A percentile compares a stretch with the other conserved stretches of the same genome.
phyloP scores from a whole-genome alignment of 2,888 invertebrate species.

The Andrena chrysosceles region DNA sequence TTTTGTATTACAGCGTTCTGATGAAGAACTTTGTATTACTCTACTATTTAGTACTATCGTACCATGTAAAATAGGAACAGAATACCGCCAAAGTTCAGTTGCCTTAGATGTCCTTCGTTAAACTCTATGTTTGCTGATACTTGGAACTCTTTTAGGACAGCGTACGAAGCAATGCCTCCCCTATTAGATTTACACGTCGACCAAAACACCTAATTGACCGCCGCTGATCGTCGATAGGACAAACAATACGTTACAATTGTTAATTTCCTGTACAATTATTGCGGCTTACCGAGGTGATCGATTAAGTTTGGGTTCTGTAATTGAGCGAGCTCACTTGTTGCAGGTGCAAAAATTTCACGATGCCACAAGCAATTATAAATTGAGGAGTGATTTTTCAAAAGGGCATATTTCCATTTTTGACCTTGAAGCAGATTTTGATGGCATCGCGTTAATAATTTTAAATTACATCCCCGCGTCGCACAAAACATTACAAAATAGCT shows the following conservation, averaged over 20 bases:
- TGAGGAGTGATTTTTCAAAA: background rate
- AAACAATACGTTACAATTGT: slow-evolving; percentile 52
- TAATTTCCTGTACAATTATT: slow-evolving; percentile 66
- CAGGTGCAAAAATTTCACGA: background rate
- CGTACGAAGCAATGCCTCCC: background rate
- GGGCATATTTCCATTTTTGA: too few relatives aligned
- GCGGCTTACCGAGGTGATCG: slow-evolving; percentile 49
- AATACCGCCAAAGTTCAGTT: background rate
- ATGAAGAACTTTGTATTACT: too few relatives aligned
- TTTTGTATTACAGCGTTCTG: too few relatives aligned
- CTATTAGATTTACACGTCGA: slow-evolving; percentile 2
- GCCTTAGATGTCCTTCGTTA: background rate
- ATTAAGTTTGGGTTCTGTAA: slow-evolving; percentile 46
- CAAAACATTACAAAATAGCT: too few relatives aligned
- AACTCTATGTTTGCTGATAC: background rate
- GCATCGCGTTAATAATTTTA: too few relatives aligned
- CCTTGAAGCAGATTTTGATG: too few relatives aligned
- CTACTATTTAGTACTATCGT: too few relatives aligned
- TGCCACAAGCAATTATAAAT: background rate
- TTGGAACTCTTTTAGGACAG: background rate
- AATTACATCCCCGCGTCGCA: too few relatives aligned
- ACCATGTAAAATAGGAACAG: too few relatives aligned
- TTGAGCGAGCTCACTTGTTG: slow-evolving; percentile 5
- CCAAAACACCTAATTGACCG: slow-evolving; percentile 40
- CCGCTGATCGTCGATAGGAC: slow-evolving; percentile 24